Percentiles rank a stretch among this genome's conserved stretches.
phyloP scores from a whole-genome alignment of 2,888 invertebrate species.

The Chymomyza amoena region DNA sequence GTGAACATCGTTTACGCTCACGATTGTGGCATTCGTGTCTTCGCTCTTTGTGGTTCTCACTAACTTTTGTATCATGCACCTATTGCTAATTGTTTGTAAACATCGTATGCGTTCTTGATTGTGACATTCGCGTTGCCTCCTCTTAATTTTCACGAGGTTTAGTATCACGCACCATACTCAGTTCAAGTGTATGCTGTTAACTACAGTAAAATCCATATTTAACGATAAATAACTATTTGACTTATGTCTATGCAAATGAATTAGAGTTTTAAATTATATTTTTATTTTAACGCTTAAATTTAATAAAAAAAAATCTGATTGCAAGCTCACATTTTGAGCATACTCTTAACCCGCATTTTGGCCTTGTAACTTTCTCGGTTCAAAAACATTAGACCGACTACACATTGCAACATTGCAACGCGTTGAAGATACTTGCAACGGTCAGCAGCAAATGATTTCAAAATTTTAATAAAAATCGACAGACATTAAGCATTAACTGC shows the following conservation, averaged over 20 bases:
- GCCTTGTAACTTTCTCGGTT: neutral
- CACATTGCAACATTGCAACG: neutral
- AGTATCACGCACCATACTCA: no score
- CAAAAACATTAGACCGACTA: neutral
- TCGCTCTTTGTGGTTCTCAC: no score
- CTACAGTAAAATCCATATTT: neutral
- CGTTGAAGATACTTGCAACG: neutral
- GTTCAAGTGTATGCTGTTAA: no score
- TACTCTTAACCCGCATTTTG: neutral
- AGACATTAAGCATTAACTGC: conserved; percentile 41
- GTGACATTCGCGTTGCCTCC: no score
- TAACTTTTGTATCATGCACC: no score
- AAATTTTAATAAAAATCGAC: conserved; percentile 42
- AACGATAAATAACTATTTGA: neutral
- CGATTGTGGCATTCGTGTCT: no score
- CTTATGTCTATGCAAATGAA: neutral
- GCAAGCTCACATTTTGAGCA: conserved; percentile 9
- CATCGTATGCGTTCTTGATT: no score
- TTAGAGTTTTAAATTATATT: neutral
- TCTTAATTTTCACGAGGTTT: no score
- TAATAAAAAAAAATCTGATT: neutral
- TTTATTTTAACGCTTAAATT: neutral
- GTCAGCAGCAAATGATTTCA: conserved; percentile 12
- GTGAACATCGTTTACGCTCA: no score
- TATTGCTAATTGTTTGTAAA: no score